A percentile compares a stretch with the other conserved stretches of the same genome.
Conservation (phyloP, 2,797 vertebrate species). For the Etheostoma perlongum region DNA sequence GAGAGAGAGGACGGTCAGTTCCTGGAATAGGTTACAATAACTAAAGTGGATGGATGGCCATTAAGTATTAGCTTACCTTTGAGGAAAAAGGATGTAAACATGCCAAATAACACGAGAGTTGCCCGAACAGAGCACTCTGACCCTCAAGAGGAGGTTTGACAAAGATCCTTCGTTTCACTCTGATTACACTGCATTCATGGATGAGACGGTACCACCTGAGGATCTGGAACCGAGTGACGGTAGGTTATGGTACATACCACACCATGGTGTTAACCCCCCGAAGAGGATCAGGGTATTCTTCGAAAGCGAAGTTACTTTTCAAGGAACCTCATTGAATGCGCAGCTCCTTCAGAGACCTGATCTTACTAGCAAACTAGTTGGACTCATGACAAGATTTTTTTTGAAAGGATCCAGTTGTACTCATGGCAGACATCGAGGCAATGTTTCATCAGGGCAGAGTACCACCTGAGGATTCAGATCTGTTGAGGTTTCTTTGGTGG, state of each 20-base stretch:
- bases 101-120: no score
- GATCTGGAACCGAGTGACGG: constrained; percentile 1
- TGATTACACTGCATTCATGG: constrained; percentile 8
- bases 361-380: constrained; percentile 31
- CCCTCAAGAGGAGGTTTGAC: no score
- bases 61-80: no score
- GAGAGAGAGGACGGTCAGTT: no score
- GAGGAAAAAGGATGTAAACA: no score
- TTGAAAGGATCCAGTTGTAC: constrained; percentile 8
- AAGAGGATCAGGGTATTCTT: constrained; percentile 14
- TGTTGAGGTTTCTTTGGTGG: constrained; percentile 39
- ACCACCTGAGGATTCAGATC: constrained; percentile 12
- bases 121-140: no score
- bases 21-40: no score
- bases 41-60: neutral
- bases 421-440: constrained; percentile 23
- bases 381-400: constrained; percentile 7
- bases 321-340: constrained; percentile 19
- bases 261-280: neutral
- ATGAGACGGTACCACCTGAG: constrained; percentile 21
- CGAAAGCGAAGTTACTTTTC: neutral
- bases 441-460: constrained; percentile 44
- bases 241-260: constrained; percentile 40
- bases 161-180: no score
- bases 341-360: constrained; percentile 35